Evolutionary conservation across 2,888 invertebrate species (phyloP).

Genomic region (Melinaea menophilus): DNA sequence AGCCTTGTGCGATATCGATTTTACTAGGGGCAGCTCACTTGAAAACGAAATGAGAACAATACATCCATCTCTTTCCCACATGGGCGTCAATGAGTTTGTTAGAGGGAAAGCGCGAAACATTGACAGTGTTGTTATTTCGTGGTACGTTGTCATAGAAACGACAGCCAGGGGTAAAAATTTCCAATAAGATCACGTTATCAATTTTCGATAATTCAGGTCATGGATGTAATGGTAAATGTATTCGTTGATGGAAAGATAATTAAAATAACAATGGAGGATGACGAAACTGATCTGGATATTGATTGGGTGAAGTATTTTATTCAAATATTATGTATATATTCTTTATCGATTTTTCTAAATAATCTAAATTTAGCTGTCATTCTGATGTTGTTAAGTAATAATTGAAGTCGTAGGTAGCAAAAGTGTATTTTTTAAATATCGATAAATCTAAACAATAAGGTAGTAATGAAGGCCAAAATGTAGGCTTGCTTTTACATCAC

Average conservation of each 20-base stretch:
- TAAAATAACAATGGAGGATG: slow-evolving; percentile 40
- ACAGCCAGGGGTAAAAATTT: slow-evolving; percentile 66
- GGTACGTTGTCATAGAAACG: slow-evolving; percentile 65
- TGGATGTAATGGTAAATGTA: slow-evolving; percentile 51
- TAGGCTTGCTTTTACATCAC: no score
- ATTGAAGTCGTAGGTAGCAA: no score
- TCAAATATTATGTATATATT: background rate
- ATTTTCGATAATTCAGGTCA: slow-evolving; percentile 69
- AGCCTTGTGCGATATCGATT: slow-evolving; percentile 79
- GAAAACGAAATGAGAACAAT: slow-evolving; percentile 40
- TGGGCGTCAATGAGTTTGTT: slow-evolving; percentile 21
- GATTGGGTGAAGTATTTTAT: slow-evolving; percentile 51
- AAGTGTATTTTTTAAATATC: no score
- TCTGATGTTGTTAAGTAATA: no score
- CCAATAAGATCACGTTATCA: slow-evolving; percentile 58
- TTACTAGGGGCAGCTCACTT: slow-evolving; percentile 61
- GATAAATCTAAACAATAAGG: no score
- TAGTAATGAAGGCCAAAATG: no score
- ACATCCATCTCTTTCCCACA: slow-evolving; percentile 42
- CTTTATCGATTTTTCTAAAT: background rate
- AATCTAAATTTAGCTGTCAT: background rate
- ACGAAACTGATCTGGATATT: slow-evolving; percentile 41
- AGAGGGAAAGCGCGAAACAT: slow-evolving; percentile 41
- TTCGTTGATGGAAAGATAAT: slow-evolving; percentile 42
- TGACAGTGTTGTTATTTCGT: slow-evolving; percentile 33